Evolutionary conservation across 2,113 vertebrate genomes (phyloP), one percentile per base, ranked within the genome.

Genomic region (Plecotus auritus): DNA sequence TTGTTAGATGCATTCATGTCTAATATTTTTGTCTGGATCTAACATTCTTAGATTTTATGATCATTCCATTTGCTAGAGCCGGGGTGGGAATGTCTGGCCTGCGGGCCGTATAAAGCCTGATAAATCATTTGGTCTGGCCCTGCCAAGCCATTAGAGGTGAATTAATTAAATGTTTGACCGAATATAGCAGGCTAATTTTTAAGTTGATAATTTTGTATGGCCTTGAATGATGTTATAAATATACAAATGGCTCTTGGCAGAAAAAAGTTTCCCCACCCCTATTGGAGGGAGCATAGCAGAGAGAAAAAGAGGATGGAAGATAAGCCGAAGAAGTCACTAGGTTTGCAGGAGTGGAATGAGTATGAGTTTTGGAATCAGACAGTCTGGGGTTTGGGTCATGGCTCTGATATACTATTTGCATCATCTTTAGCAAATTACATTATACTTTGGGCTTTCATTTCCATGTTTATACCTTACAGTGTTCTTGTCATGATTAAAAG

Each of bases 1-100:
- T 51, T 56, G 30, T 47, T 88, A 61, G 30, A 80, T 83, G 20
- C 77, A 23, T 32, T 84, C 45, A 89, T 51, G 32, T 49, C 2
- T 72, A 83, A 42, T 23, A 76, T 59, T 95, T 95, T 85, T 82
- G 22, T 90, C 22, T 93, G 20, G n/a, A 69, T 54, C 2, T 4
- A 76, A n/a, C 6, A 77, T 84, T 86, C 35, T 85, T 89, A 23
- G 37, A 82, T 93, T 93, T 93, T 80, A 84, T 86, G 26, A 93
- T 61, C 35, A 7, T 1, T 30, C 6, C 30, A 91, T 26, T 59
- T 59, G 22, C 56, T 59, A 59, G 8, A 59, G 22, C 22, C 23
- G 56, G 22, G 56, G 20, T 59, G 56, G 56, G 8, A 59, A 59
- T 26, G 22, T 59, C 18, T 59, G 56, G 56, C 56, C 56, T 59